Evolutionary conservation across 2,113 vertebrate species (phyloP).

Genomic region (Periophthalmodon schlosseri): DNA sequence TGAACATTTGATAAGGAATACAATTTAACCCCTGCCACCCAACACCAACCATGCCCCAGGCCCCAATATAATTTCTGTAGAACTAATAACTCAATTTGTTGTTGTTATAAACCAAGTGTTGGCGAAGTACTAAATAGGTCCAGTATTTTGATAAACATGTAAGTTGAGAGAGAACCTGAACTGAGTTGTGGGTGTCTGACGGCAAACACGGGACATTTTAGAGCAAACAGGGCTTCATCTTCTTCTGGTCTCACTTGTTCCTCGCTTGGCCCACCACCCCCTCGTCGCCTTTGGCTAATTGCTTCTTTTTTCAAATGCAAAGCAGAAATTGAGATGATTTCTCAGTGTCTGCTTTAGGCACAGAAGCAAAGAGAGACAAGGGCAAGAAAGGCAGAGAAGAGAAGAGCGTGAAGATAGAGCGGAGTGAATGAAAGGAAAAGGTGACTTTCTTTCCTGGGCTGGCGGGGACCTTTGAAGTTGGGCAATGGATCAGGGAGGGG

Average conservation of each 20-base stretch:
- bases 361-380: slow-evolving; percentile 40
- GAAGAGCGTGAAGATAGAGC: slow-evolving; percentile 53
- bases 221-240: slow-evolving; percentile 29
- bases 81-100: background rate
- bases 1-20: too few species aligned
- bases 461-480: slow-evolving; percentile 76
- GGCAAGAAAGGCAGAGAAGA: slow-evolving; percentile 63
- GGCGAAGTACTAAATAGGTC: too few species aligned
- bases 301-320: slow-evolving; percentile 82
- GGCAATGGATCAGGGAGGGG: slow-evolving; percentile 43
- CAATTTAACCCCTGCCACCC: too few species aligned
- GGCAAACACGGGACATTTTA: slow-evolving; percentile 11
- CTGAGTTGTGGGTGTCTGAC: slow-evolving; percentile 24
- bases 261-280: slow-evolving; percentile 19
- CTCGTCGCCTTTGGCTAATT: slow-evolving; percentile 74
- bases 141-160: background rate
- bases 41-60: background rate
- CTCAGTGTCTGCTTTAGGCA: slow-evolving; percentile 65
- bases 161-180: slow-evolving; percentile 11
- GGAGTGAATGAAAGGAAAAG: slow-evolving; percentile 71
- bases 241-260: slow-evolving; percentile 30
- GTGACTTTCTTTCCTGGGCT: slow-evolving; percentile 78
- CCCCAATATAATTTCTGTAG: background rate
- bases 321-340: slow-evolving; percentile 84
- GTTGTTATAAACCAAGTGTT: too few species aligned